Base-by-base conservation (phyloP, 2,888 invertebrate genomes). In the Cybosia mesomella region DNA sequence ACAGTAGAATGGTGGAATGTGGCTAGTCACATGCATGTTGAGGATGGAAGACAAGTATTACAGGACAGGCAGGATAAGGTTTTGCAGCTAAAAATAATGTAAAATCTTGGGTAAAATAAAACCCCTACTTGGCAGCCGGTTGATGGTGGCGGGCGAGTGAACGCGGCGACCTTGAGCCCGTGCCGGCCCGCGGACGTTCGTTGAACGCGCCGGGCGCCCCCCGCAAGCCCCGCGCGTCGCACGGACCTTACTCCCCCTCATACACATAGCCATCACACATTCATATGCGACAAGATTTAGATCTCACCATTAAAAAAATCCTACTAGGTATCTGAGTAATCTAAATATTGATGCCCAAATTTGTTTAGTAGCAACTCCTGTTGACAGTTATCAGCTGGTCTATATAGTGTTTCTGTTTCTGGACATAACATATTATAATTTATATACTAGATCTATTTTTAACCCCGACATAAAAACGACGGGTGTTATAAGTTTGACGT, bases 161-260 rank as follows among this genome's bases (percentile, higher is more conserved):
- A 89, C 89, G 91, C 90, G 87, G 89, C 94, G 94, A 94, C 94
- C 94, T 94, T 94, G 94, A 91, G 92, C 87, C 88, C 87, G 90
- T 86, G 91, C 87, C 89, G 89, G 90, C 85, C 87, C 94, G 94
- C 94, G 94, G 94, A 94, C 94, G 94, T 94, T 95, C 94, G 93
- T 94, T 94, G 94, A 94, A 93, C 93, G 92, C 86, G 86, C 85
- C 85, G 81, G 80, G 36, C 79, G 76, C 70, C 80, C 75, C 83
- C 84, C 83, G 39, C 71, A 61, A 70, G 2, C 60, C 73, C 58
- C 78, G 64, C 80, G 24, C 81, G 67, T 63, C 76, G 39, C 71
- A 63, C 73, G 87, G 85, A 85, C 85, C 83, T 82, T 83, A 54
- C 43, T 54, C 58, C 58, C 70, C 59, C 76, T 77, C 71, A 67